A percentile compares a stretch with the other conserved stretches of the same genome.
Evolutionary conservation across 2,113 vertebrate genomes (phyloP).

Genomic region (Delphinus delphis): DNA sequence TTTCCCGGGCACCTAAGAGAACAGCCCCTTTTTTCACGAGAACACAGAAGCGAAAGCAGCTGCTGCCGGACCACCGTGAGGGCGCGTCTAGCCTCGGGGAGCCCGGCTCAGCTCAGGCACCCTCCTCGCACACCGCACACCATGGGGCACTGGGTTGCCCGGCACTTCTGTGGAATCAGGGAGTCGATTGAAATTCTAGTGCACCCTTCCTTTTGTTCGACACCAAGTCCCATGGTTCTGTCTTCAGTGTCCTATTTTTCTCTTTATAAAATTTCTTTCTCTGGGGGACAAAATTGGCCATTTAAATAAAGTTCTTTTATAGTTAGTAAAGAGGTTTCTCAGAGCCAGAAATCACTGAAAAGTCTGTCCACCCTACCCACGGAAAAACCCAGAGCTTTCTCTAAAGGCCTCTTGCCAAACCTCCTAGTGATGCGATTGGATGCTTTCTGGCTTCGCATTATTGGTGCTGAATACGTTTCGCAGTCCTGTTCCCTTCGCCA

Average conservation of each 20-base stretch:
- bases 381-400: slow-evolving; percentile 61
- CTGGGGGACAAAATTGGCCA: slow-evolving; percentile 59
- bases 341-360: slow-evolving; percentile 75
- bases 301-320: slow-evolving; percentile 76
- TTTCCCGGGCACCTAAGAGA: slow-evolving; percentile 34
- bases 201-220: slow-evolving; percentile 48
- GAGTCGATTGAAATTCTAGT: slow-evolving; percentile 65
- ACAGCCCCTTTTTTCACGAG: slow-evolving; percentile 24
- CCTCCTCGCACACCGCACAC: background rate
- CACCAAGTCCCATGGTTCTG: slow-evolving; percentile 61
- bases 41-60: background rate
- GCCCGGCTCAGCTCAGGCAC: background rate
- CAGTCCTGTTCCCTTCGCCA: slow-evolving; percentile 53
- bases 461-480: slow-evolving; percentile 60
- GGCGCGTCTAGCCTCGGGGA: background rate
- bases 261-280: slow-evolving; percentile 46
- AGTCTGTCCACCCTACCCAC: slow-evolving; percentile 39
- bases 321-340: slow-evolving; percentile 66
- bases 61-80: background rate
- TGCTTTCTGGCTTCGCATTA: slow-evolving; percentile 56
- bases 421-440: slow-evolving; percentile 39
- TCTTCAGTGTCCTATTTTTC: slow-evolving; percentile 66
- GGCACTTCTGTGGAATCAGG: slow-evolving; percentile 53
- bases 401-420: slow-evolving; percentile 69
- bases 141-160: background rate